Evolutionary conservation across 2,888 invertebrate species (phyloP).

Genomic region (Eutolmus rufibarbis): DNA sequence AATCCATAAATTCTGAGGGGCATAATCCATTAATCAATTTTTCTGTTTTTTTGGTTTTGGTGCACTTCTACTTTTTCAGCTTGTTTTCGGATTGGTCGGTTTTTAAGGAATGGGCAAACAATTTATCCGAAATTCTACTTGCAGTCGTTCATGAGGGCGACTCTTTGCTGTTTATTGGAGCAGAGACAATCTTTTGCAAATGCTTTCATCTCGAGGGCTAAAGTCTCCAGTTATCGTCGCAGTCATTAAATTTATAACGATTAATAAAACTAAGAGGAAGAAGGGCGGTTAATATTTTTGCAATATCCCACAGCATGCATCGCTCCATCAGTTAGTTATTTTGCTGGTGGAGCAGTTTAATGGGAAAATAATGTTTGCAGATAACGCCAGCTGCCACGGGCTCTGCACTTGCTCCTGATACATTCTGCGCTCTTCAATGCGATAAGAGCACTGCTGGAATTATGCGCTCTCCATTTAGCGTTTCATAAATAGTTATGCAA

Average conservation of each 20-base stretch:
- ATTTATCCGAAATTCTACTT: not conserved
- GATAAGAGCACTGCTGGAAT: not conserved
- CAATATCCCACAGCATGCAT: not conserved
- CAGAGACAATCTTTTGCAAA: not conserved
- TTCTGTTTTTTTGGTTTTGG: not conserved
- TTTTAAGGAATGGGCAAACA: not conserved
- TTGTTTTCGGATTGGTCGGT: not conserved
- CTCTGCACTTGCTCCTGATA: not conserved
- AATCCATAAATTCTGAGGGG: not conserved
- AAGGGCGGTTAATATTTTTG: not conserved
- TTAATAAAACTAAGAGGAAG: not conserved
- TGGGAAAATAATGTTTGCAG: not conserved
- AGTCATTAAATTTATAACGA: not conserved
- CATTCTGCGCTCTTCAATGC: not conserved
- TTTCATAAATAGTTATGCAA: not conserved
- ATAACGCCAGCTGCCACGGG: not conserved
- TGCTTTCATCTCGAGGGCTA: not conserved
- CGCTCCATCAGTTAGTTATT: not conserved
- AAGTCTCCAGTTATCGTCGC: not conserved
- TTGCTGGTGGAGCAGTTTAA: not conserved
- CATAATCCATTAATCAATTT: not conserved
- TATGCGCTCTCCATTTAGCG: not conserved
- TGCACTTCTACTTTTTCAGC: not conserved
- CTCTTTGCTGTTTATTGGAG: not conserved
- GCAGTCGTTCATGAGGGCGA: not conserved